phyloP scores from a whole-genome alignment of 2,113 vertebrate species.

The Rhipidura dahli region DNA sequence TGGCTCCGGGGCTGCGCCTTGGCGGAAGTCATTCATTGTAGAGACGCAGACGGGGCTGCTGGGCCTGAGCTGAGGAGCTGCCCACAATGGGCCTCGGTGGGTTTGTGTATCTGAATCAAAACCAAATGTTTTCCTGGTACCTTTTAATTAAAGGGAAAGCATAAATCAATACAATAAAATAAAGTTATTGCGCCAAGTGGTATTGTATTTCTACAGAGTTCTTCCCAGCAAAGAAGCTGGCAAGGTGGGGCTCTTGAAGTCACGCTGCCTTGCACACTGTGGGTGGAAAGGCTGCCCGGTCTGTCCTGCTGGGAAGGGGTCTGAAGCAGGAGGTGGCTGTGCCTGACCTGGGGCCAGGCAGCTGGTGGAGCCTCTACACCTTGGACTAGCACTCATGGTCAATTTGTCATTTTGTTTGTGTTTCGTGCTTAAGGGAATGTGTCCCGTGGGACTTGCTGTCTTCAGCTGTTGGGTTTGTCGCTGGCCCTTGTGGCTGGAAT shows the following conservation, averaged over 20 bases:
- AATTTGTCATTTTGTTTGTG: neutral
- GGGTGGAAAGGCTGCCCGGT: neutral
- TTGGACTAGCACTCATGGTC: accelerated
- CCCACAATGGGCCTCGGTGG: neutral
- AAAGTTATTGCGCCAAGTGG: neutral
- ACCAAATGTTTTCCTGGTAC: slow-evolving; percentile 33
- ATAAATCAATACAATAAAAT: slow-evolving; percentile 23
- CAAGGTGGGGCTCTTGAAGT: neutral
- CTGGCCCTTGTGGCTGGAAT: neutral
- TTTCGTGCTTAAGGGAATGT: neutral
- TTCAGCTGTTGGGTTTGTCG: neutral
- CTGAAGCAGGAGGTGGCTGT: neutral
- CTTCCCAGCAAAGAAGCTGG: neutral
- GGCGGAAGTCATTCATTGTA: slow-evolving; percentile 68
- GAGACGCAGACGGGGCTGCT: neutral
- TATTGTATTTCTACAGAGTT: neutral
- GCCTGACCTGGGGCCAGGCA: neutral
- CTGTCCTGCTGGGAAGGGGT: neutral
- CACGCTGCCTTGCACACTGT: accelerated
- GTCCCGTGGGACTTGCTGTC: neutral
- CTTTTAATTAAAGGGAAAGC: slow-evolving; percentile 53
- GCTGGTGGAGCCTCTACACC: neutral
- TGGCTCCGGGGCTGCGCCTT: neutral
- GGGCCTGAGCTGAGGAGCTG: neutral
- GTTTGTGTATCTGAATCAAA: neutral